Percentiles rank a stretch among this genome's conserved stretches.
Conservation (phyloP, 2,113 vertebrate species). For the Peromyscus maniculatus region DNA sequence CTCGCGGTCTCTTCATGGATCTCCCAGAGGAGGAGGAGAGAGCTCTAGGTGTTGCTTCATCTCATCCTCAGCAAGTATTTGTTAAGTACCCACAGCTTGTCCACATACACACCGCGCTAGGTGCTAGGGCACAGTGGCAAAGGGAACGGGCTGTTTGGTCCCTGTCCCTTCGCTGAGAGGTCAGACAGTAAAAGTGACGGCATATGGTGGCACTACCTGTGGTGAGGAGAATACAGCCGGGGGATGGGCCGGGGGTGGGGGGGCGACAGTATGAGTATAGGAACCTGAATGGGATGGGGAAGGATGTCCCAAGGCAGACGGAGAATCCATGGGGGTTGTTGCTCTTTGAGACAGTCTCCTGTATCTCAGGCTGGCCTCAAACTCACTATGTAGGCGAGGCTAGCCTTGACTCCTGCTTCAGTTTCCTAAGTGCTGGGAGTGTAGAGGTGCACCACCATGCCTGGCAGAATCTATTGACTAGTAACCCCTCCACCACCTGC, state of each 20-base stretch:
- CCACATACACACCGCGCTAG: not conserved
- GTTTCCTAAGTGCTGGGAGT: no score
- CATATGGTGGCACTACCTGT: not conserved
- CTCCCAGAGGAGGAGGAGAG: not conserved
- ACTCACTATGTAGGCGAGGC: not conserved
- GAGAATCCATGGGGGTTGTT: not conserved
- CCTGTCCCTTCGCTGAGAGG: not conserved
- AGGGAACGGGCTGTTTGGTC: not conserved
- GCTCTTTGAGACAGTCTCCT: not conserved
- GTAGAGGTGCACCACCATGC: not conserved
- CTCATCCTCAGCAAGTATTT: not conserved
- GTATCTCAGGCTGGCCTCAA: not conserved
- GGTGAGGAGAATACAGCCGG: not conserved
- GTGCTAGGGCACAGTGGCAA: not conserved
- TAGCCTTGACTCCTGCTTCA: not conserved
- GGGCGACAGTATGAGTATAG: rapidly evolving
- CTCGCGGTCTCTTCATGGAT: not conserved
- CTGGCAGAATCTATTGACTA: not conserved
- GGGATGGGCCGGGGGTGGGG: not conserved
- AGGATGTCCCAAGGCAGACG: not conserved
- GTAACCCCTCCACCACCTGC: not conserved
- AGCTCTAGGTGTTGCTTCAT: not conserved
- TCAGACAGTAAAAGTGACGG: not conserved
- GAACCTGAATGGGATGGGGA: not conserved
- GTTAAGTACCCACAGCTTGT: not conserved